Evolutionary conservation across 1,140 invertebrate genomes (phyloP).

Genomic region (Platyscapa corneri): DNA sequence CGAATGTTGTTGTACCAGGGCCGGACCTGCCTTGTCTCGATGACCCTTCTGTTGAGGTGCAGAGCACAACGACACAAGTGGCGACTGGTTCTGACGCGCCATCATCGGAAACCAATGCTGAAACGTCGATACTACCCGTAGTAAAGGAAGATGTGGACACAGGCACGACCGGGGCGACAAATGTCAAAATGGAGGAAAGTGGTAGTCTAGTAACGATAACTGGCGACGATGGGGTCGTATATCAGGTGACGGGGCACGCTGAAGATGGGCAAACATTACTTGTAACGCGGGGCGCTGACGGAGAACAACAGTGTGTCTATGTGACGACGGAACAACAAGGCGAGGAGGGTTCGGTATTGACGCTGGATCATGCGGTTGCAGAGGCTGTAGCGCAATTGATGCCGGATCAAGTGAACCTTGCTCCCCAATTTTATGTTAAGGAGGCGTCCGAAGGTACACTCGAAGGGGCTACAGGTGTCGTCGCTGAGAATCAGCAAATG

Average conservation of each 20-base stretch:
- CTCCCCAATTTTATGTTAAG: conserved; percentile 76
- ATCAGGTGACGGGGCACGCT: conserved; percentile 83
- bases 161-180: conserved; percentile 30
- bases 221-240: conserved; percentile 75
- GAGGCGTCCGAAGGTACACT: conserved; percentile 70
- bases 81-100: conserved; percentile 31
- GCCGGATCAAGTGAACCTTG: conserved; percentile 70
- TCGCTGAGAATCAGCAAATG: conserved; percentile 67
- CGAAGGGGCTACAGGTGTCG: conserved; percentile 1
- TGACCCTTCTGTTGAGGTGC: conserved; percentile 55
- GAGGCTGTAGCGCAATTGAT: conserved; percentile 76
- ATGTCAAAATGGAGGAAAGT: conserved; percentile 58
- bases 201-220: conserved; percentile 73
- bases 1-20: conserved; percentile 69
- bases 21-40: conserved; percentile 72
- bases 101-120: conserved; percentile 46
- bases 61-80: conserved; percentile 11
- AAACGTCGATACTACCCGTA: background rate
- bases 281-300: conserved; percentile 80
- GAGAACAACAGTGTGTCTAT: conserved; percentile 82
- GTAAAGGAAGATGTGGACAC: background rate
- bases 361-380: conserved; percentile 78
- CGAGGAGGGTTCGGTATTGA: conserved; percentile 78
- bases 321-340: conserved; percentile 80
- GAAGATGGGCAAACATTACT: conserved; percentile 84